Base-by-base conservation (phyloP, 1,140 invertebrate genomes). In the Laupala kohalensis region DNA sequence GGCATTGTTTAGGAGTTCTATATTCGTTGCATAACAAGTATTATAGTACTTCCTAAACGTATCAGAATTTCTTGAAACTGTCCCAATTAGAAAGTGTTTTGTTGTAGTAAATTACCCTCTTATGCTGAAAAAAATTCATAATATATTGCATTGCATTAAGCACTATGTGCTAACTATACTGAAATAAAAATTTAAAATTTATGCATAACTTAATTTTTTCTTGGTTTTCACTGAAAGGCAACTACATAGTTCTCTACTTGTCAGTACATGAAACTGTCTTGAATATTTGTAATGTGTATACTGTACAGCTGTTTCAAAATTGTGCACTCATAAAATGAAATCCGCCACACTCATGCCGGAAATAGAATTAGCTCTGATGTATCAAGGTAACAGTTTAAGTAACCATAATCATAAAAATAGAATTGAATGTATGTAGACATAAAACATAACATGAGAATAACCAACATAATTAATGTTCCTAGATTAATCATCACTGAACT, bases 381-480 rank as follows among this genome's bases (percentile, higher is more conserved):
- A 68, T 27, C 67, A 23, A 27, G 29, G 29, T 29, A 37, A 30
- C n/a, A 65, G 23, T 29, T 6, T 67, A 28, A 68, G 24, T 37
- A 30, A 68, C 29, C 26, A 23, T 27, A 68, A 68, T 27, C n/a
- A 68, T 29, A 4, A 65, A 65, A 65, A 25, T 25, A 65, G 64
- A 15, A 65, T 24, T 24, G 25, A 68, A 27, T n/a, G 28, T 68
- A 68, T 5, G 67, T 68, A 68, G 67, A 68, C 28, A 37, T 37
- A n/a, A 37, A 68, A n/a, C 23, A 67, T 13, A 26, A 26, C 27
- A 23, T 27, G 29, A 29, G 29, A 29, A 24, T 24, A 65, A 25
- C 25, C 64, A 19, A 24, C 64, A 65, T 65, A 53, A 53, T 53
- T 65, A 68, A 68, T 68, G 67, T 68, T 68, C 67, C 67, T 68